Percentiles rank a stretch among this genome's conserved stretches.
These are phyloP conservation scores for Fregata magnificens DNA, from an alignment of 2,113 vertebrate genomes.

Conservation along the genomic window DNA sequence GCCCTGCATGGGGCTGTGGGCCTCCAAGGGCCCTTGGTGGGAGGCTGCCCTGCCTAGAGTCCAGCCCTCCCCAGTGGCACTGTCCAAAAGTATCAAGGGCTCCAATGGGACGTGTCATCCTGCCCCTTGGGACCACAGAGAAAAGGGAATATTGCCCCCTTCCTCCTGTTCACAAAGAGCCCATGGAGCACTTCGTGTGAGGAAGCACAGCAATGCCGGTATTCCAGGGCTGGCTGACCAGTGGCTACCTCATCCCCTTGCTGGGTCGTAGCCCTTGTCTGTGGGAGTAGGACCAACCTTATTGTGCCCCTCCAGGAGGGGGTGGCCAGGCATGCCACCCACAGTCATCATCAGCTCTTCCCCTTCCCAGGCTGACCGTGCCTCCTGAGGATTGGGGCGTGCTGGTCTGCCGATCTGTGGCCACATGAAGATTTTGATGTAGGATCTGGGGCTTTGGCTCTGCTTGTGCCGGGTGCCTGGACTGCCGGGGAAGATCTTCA, in stretches of 20 bases:
- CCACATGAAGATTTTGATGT: neutral
- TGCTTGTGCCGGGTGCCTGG: neutral
- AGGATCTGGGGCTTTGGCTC: neutral
- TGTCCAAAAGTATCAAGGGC: fast-evolving
- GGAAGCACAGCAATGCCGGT: neutral
- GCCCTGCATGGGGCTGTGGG: fast-evolving
- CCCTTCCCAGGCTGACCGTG: neutral
- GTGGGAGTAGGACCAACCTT: neutral
- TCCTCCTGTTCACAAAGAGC: neutral
- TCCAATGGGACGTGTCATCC: fast-evolving
- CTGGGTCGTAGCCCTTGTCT: too few relatives aligned
- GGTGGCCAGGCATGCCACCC: neutral
- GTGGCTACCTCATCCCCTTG: neutral
- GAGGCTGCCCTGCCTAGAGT: neutral
- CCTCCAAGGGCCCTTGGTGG: too few relatives aligned
- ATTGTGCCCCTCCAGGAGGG: neutral
- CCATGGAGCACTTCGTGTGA: neutral
- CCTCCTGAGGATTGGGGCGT: too few relatives aligned
- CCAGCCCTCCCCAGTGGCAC: fast-evolving
- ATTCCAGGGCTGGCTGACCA: neutral
- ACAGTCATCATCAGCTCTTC: neutral
- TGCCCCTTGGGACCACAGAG: neutral
- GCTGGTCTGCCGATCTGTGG: neutral
- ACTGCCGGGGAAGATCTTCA: neutral
- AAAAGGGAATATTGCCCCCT: neutral